Base-by-base conservation (phyloP, 2,888 invertebrate species). In the Graphium colonna region DNA sequence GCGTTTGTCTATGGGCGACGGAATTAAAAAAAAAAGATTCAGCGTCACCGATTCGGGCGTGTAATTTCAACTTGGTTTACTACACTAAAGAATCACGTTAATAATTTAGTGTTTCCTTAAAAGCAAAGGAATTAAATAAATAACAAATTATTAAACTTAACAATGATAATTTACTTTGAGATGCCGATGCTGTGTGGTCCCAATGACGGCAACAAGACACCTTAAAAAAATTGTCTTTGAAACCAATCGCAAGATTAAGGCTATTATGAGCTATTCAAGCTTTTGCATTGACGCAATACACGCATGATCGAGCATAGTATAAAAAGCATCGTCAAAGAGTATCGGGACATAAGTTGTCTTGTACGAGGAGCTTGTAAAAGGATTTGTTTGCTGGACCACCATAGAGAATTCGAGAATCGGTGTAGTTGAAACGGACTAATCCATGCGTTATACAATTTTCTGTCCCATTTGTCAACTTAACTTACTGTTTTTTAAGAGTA, bases 241-340 rank as follows among this genome's bases (percentile, higher is more conserved):
- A 51, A 17, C 21, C 21, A 10, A 12, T 42, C 31, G 17, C 16
- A 9, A 4, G 17, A 1, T 10, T 40, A 51, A 52, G 13, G 13
- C 16, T 41, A 15, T 46, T 31, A 45, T 13, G 31, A 16, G 5
- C 21, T 8, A 28, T 26, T 40, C 18, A 15, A 39, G 9, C 21
- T 52, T 48, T 39, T 38, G 21, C 41, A n/a, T 47, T 36, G 36
- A 46, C 42, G 58, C 52, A 60, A 58, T 44, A 31, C 40, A 44
- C 48, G 53, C 48, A 10, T 28, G 53, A 31, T 28, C 3, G 31
- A 18, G 17, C 47, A 47, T 12, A 33, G 39, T 39, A 28, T 39
- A 18, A 18, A 21, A 13, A n/a, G 1, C 15, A 9, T 36, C 13
- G 28, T 16, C 43, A 31, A 26, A 43, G 36, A 9, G 31, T 7